Evolutionary conservation across 2,113 vertebrate genomes (phyloP).

Genomic region (Neodontobutis hainanensis): DNA sequence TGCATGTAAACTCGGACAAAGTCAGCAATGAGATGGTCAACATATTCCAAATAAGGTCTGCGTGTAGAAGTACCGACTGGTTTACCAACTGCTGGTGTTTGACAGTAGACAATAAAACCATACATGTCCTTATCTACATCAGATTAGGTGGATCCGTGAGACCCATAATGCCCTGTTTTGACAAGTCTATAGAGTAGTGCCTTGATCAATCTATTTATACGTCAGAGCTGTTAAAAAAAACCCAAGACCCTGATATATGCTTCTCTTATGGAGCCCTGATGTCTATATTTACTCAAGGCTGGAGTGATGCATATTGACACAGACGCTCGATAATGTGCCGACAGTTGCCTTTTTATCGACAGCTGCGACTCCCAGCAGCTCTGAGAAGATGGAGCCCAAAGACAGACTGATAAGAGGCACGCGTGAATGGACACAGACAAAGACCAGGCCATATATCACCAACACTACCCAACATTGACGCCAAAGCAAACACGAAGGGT

Average conservation of each 20-base stretch:
- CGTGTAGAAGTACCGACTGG: no score
- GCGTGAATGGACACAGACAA: slow-evolving; percentile 9
- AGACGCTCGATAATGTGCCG: slow-evolving; percentile 53
- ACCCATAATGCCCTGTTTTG: background rate
- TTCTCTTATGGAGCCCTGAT: slow-evolving; percentile 4
- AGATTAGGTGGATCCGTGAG: background rate
- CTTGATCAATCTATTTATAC: background rate
- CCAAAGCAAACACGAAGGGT: background rate
- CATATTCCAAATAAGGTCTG: no score
- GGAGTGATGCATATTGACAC: slow-evolving; percentile 60
- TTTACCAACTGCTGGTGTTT: no score
- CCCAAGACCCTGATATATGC: slow-evolving; percentile 19
- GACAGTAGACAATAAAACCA: no score
- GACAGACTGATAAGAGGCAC: slow-evolving; percentile 4
- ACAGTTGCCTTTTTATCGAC: slow-evolving; percentile 52
- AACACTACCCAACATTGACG: background rate
- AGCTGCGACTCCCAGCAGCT: slow-evolving; percentile 10
- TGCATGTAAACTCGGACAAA: no score
- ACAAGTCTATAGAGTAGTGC: no score
- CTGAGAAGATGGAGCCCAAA: slow-evolving; percentile 20
- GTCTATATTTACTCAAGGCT: slow-evolving; percentile 52
- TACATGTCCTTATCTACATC: background rate
- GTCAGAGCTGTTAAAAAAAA: background rate
- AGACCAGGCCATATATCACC: background rate
- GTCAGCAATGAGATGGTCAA: no score